phyloP scores from a whole-genome alignment of 2,888 invertebrate genomes.

The Busseola fusca region DNA sequence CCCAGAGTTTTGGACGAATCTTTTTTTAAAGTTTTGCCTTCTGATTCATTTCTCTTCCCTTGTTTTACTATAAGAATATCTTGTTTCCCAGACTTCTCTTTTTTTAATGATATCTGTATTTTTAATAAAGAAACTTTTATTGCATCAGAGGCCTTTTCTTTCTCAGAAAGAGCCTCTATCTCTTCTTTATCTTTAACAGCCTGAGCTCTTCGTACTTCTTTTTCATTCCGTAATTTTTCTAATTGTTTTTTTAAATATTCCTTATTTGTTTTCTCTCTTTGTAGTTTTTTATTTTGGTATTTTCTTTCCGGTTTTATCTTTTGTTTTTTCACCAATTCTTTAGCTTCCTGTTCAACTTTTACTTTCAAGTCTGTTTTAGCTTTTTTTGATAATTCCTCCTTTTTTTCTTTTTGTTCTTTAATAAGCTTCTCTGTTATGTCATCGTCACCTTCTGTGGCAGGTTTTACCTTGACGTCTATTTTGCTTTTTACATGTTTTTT shows the following conservation, averaged over 20 bases:
- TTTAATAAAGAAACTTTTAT: neutral
- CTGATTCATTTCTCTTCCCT: neutral
- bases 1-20: too few species aligned
- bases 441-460: too few species aligned
- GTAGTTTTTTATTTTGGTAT: neutral
- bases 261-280: neutral
- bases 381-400: neutral
- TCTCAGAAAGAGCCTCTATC: neutral
- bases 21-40: too few species aligned
- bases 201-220: neutral
- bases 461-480: too few species aligned
- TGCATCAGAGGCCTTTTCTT: neutral
- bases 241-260: neutral
- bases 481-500: too few species aligned
- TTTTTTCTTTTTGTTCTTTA: neutral
- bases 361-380: neutral
- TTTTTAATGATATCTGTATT: neutral
- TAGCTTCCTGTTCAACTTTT: neutral
- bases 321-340: neutral
- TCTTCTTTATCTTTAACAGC: neutral
- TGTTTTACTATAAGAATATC: neutral
- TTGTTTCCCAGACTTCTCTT: neutral
- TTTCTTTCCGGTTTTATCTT: neutral
- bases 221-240: neutral
- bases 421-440: too few species aligned